phyloP scores from a whole-genome alignment of 37 sponge, comb jelly and placozoan genomes.

The Eunapius fragilis region DNA sequence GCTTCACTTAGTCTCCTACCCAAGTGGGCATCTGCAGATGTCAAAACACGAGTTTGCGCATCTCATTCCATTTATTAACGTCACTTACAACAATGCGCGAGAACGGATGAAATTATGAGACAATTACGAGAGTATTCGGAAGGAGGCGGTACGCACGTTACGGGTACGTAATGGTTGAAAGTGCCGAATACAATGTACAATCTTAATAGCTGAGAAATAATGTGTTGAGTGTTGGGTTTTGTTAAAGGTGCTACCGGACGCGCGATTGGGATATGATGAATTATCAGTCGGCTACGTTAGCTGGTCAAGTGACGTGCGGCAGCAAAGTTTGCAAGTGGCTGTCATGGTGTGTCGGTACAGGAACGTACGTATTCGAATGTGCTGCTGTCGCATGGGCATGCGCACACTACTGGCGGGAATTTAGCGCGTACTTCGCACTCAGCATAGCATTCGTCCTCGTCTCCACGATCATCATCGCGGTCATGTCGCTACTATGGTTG shows the following conservation, averaged over 20 bases:
- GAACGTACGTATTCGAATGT: background rate
- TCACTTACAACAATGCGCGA: background rate
- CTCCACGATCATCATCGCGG: conserved; percentile 8
- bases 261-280: background rate
- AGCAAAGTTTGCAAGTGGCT: background rate
- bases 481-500: conserved; percentile 52
- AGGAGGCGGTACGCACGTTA: background rate
- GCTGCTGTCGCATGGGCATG: background rate
- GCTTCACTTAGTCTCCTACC: background rate
- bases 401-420: background rate
- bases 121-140: background rate
- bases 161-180: background rate
- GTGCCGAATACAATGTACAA: background rate
- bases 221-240: background rate
- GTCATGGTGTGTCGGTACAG: background rate
- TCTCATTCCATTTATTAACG: conserved; percentile 11
- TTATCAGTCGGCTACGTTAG: background rate
- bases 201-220: background rate
- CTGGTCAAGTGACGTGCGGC: background rate
- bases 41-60: background rate
- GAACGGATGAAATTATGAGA: background rate
- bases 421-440: conserved; percentile 15
- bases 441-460: conserved; percentile 1
- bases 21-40: background rate
- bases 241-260: background rate